Percentiles rank a stretch among this genome's conserved stretches.
Evolutionary conservation across 53 echinoderm and acorn worm genomes (phyloP).

Genomic region (Pentamera pediparva): DNA sequence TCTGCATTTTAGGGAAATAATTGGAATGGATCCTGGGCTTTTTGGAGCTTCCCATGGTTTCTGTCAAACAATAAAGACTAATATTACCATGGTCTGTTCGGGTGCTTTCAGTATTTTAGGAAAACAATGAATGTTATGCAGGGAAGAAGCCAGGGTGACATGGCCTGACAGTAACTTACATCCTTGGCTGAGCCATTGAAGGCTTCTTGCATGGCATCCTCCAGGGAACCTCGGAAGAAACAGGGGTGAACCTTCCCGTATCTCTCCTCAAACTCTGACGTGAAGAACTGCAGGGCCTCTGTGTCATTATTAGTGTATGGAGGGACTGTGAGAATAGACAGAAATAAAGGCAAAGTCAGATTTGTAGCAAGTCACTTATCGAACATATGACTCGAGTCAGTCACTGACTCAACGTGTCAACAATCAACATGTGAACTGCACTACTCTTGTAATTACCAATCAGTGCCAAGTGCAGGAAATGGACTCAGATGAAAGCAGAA

Average conservation of each 20-base stretch:
- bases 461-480: neutral
- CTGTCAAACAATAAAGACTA: no score
- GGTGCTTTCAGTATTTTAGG: neutral
- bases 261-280: conserved; percentile 70
- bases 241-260: conserved; percentile 80
- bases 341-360: neutral
- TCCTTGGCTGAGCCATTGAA: conserved; percentile 77
- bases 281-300: conserved; percentile 70
- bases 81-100: neutral
- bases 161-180: conserved; percentile 62
- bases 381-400: no score
- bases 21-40: no score
- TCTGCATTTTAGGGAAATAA: no score
- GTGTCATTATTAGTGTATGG: conserved; percentile 59
- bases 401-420: no score
- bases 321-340: conserved; percentile 61
- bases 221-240: conserved; percentile 89
- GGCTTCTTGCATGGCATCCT: conserved; percentile 88
- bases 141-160: no score
- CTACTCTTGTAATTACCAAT: neutral
- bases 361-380: neutral
- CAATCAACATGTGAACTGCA: no score
- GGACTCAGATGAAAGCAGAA: no score
- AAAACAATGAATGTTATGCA: neutral
- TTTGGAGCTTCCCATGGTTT: no score